phyloP scores from a whole-genome alignment of 1,140 invertebrate species.

The Brachionus manjavacas region DNA sequence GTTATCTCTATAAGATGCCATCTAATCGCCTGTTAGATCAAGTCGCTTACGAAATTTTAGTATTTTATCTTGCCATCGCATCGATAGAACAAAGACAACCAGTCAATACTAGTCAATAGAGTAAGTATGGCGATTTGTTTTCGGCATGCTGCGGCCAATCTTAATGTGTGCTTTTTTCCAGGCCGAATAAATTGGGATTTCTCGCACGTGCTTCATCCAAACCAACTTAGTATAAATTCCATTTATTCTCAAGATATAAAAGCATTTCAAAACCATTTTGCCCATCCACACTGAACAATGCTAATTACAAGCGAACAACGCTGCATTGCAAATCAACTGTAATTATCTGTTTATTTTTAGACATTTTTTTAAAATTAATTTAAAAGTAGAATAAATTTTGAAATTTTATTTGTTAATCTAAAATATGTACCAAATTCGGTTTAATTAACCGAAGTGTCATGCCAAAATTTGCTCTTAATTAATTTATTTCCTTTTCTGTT shows the following conservation, averaged over 20 bases:
- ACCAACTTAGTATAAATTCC: neutral
- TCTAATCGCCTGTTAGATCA: neutral
- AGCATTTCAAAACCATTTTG: neutral
- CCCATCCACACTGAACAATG: neutral
- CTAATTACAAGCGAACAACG: conserved; percentile 21
- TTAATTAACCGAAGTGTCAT: neutral
- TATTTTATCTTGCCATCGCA: neutral
- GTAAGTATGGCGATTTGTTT: neutral
- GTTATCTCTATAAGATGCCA: neutral
- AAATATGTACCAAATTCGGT: neutral
- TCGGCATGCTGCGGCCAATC: neutral
- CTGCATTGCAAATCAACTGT: conserved; percentile 36
- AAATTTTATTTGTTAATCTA: neutral
- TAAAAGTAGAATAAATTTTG: neutral
- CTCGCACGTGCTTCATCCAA: neutral
- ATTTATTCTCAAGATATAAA: neutral
- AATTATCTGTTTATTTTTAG: conserved; percentile 31
- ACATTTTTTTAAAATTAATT: neutral
- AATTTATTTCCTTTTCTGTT: neutral
- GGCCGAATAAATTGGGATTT: neutral
- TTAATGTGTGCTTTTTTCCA: neutral
- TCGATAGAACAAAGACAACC: neutral
- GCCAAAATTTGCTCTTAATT: neutral
- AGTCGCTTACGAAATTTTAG: neutral
- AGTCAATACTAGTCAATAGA: neutral